Evolutionary conservation across 2,888 invertebrate genomes (phyloP), one percentile per base, ranked within the genome.

Genomic region (Agrochola circellaris): DNA sequence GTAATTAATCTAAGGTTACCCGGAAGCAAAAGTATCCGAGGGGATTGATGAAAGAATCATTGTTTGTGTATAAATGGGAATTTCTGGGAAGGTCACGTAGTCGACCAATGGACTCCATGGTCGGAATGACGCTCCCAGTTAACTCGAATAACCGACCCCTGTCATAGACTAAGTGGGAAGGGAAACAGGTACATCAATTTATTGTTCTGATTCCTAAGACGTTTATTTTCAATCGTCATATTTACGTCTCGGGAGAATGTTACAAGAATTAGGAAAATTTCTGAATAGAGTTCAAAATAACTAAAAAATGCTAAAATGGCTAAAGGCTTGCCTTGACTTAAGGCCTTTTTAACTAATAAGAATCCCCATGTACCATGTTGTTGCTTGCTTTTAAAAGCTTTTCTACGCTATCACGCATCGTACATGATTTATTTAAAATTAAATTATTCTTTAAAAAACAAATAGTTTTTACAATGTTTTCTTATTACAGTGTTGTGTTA

Each of bases 61-160:
- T 73, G 72, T 80, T 76, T 84, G 68, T 45, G 70, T 60, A 87
- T 80, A 83, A 85, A 88, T 86, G 81, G 77, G 77, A 86, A 79
- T 87, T 87, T 88, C 79, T 84, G 82, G 87, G 89, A 92, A 92
- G 92, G 94, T 95, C 95, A 96, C 95, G 95, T 95, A 92, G 84
- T 86, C 85, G 86, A 89, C 91, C 92, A 92, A 94, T 94, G 93
- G 93, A 89, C 90, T 90, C 91, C 89, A 89, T 90, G 87, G 89
- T 85, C 91, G 88, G 87, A 94, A 92, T 89, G 91, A 92, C 89
- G 89, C 86, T 91, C 89, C 89, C 88, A 85, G 91, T 90, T 92
- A 91, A 91, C 91, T 92, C 72, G 88, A 91, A 92, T 91, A 90
- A 90, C 90, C 84, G 85, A 87, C 87, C 85, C 82, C 73, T 72